A percentile compares a stretch with the other conserved stretches of the same genome.
Evolutionary conservation across 2,888 invertebrate genomes (phyloP).

Genomic region (Drepanosiphum platanoidis): DNA sequence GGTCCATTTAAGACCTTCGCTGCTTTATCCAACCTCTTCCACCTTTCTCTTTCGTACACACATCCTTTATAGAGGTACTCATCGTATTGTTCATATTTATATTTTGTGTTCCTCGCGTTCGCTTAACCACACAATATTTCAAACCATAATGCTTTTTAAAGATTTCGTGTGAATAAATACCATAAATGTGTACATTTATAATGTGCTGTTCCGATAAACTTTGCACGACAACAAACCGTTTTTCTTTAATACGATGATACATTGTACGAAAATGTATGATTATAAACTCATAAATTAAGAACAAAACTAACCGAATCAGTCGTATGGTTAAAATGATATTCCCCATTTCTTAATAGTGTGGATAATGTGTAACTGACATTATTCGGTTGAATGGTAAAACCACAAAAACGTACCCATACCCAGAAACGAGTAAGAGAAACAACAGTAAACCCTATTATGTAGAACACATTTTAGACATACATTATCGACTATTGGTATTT

Average conservation of each 20-base stretch:
- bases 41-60: constrained; percentile 49
- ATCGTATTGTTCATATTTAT: constrained; percentile 20
- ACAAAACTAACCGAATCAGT: not conserved
- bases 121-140: constrained; percentile 14
- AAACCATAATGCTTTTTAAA: constrained; percentile 12
- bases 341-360: not conserved
- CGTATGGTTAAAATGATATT: not conserved
- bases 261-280: not conserved
- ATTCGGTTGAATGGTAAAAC: constrained; percentile 47
- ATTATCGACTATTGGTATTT: constrained; percentile 2
- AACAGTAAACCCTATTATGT: constrained; percentile 37
- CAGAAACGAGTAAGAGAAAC: constrained; percentile 23
- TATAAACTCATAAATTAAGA: not conserved
- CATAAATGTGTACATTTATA: not conserved
- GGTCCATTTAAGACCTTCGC: constrained; percentile 57
- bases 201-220: no score
- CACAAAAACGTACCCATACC: constrained; percentile 35
- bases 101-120: constrained; percentile 10
- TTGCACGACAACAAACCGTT: no score
- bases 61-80: constrained; percentile 37
- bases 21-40: constrained; percentile 33
- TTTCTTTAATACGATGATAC: no score
- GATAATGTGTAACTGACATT: constrained; percentile 17
- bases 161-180: not conserved
- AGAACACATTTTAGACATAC: not conserved